A percentile compares a stretch with the other conserved stretches of the same genome.
Evolutionary conservation across 2,113 vertebrate genomes (phyloP).

Genomic region (Rhinichthys klamathensis): DNA sequence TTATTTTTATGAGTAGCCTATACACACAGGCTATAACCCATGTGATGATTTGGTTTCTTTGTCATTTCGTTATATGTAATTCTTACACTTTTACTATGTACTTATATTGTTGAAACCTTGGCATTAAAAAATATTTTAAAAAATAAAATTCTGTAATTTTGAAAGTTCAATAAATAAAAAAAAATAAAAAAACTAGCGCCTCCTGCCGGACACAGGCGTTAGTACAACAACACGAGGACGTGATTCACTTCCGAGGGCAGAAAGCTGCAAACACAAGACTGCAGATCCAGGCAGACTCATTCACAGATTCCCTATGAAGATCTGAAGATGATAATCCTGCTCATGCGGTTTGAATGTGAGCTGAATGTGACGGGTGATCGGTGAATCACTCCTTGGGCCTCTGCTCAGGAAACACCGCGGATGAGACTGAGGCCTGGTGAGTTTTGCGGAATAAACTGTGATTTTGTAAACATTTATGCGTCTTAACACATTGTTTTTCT

Average conservation of each 20-base stretch:
- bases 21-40: no score
- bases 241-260: background rate
- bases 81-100: no score
- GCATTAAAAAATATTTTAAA: no score
- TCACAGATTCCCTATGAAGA: background rate
- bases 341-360: background rate
- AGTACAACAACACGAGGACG: conserved; percentile 19
- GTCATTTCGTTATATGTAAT: no score
- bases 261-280: background rate
- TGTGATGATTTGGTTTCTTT: no score
- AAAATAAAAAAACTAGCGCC: no score
- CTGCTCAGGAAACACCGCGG: conserved; percentile 36
- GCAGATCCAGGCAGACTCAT: background rate
- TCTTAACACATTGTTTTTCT: background rate
- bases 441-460: background rate
- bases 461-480: background rate
- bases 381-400: background rate
- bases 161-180: no score
- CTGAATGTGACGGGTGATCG: no score
- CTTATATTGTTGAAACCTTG: no score
- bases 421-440: conserved; percentile 39
- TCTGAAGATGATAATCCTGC: background rate
- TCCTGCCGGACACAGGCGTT: background rate
- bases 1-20: no score
- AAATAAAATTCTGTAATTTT: no score